These are phyloP conservation scores for Mellivora capensis DNA, from an alignment of 2,113 vertebrate genomes.

Conservation along the genomic window DNA sequence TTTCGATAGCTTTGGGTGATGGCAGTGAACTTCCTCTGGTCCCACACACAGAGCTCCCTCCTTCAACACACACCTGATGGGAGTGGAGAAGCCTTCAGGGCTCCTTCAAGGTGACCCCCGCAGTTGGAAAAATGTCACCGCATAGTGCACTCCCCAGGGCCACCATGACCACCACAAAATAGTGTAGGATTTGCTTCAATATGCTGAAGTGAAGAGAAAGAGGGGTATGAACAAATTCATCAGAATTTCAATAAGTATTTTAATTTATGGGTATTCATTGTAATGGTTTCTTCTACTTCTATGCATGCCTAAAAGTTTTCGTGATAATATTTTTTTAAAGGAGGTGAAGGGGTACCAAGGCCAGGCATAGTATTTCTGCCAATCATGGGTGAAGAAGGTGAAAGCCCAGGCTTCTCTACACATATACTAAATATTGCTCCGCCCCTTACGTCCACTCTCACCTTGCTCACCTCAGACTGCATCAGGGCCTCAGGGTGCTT, in stretches of 20 bases:
- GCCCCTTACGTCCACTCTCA: background rate
- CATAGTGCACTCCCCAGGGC: too few species aligned
- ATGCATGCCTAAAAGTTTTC: background rate
- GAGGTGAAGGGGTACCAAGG: background rate
- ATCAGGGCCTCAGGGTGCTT: too few species aligned
- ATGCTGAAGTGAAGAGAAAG: background rate
- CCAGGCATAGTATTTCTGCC: background rate
- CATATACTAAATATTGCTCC: too few species aligned
- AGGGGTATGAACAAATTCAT: too few species aligned
- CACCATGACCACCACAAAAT: background rate
- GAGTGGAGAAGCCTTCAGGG: too few species aligned
- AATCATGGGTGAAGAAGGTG: background rate
- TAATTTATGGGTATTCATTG: background rate
- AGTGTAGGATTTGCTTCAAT: background rate
- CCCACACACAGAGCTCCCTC: fast-evolving
- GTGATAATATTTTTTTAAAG: background rate
- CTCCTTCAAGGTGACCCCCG: background rate
- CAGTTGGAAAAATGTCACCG: background rate
- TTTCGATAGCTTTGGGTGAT: fast-evolving
- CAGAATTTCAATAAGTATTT: background rate
- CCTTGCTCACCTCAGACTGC: background rate
- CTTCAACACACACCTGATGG: fast-evolving
- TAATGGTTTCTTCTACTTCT: background rate
- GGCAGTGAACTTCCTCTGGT: fast-evolving
- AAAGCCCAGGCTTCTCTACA: background rate